Evolutionary conservation across 2,888 invertebrate species (phyloP), one percentile per base, ranked within the genome.

Genomic region (Hedya salicella): DNA sequence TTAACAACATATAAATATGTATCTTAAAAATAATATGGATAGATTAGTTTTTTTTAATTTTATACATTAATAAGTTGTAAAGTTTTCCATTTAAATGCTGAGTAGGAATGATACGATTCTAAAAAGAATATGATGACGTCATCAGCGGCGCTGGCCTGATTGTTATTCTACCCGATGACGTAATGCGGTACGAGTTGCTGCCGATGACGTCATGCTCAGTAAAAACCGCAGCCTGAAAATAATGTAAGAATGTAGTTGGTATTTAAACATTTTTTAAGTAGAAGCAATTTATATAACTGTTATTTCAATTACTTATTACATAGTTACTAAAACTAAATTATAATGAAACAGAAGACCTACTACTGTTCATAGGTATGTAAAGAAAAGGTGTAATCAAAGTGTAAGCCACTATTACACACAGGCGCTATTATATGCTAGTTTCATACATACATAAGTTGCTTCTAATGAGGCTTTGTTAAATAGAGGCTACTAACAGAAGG

Each of bases 111-210:
- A 39, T 44, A 52, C 36, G 57, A 36, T 49, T 44, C 9, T 64
- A 16, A 32, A 63, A 64, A 50, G 19, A 67, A 69, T 64, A 67
- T 36, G 54, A 69, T 78, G 73, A 80, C 82, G 83, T 84, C 83
- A 85, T 78, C 72, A 39, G 54, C 60, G 32, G 40, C 69, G 71
- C 67, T 69, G 69, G 75, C 76, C 75, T 78, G 76, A 78, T 82
- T 84, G 78, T 74, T 81, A 84, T 85, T 82, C 78, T 67, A 72
- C 67, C 69, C 75, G 82, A 79, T 91, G 90, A 91, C 90, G 90
- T 88, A 87, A 90, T 79, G 75, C 67, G 74, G 75, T 74, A 78
- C 78, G 76, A 77, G 74, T 78, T 78, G 79, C 81, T 76, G 76
- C 70, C 71, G 79, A 77, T 90, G 89, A 89, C 89, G 89, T 84